phyloP scores from a whole-genome alignment of 1,140 invertebrate species.

The Atta colombica region DNA sequence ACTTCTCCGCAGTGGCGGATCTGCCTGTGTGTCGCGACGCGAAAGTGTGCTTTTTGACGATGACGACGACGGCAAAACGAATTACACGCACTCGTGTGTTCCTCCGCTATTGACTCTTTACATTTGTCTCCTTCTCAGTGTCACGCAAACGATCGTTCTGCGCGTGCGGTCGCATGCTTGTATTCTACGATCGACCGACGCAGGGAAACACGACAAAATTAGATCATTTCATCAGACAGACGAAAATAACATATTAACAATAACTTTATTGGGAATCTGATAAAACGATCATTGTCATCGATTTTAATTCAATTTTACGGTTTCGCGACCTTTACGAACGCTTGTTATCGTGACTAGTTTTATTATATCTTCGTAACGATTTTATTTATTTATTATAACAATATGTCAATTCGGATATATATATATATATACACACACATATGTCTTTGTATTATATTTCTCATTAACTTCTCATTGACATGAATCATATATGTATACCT shows the following conservation, averaged over 20 bases:
- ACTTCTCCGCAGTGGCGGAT: conserved; percentile 38
- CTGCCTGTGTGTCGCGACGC: conserved; percentile 32
- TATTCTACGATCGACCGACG: conserved; percentile 38
- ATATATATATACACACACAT: neutral
- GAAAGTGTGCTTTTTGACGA: conserved; percentile 24
- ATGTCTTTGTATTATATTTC: neutral
- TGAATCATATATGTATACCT: neutral
- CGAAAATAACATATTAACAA: conserved; percentile 49
- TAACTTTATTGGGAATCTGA: conserved; percentile 52
- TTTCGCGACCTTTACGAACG: conserved; percentile 23
- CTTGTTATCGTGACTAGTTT: conserved; percentile 28
- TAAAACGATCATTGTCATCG: conserved; percentile 49
- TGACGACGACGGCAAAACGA: conserved; percentile 25
- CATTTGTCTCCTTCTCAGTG: conserved; percentile 52
- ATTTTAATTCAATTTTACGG: conserved; percentile 63
- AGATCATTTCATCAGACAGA: conserved; percentile 53
- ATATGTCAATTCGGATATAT: neutral
- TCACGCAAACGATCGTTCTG: conserved; percentile 49
- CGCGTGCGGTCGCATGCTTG: conserved; percentile 27
- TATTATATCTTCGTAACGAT: conserved; percentile 30
- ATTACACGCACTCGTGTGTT: neutral
- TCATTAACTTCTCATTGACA: neutral
- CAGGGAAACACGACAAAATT: conserved; percentile 45
- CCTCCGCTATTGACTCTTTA: conserved; percentile 4
- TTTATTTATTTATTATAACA: neutral